A percentile compares a stretch with the other conserved stretches of the same genome.
phyloP scores from a whole-genome alignment of 2,113 vertebrate genomes.

The Hippocampus barbouri region DNA sequence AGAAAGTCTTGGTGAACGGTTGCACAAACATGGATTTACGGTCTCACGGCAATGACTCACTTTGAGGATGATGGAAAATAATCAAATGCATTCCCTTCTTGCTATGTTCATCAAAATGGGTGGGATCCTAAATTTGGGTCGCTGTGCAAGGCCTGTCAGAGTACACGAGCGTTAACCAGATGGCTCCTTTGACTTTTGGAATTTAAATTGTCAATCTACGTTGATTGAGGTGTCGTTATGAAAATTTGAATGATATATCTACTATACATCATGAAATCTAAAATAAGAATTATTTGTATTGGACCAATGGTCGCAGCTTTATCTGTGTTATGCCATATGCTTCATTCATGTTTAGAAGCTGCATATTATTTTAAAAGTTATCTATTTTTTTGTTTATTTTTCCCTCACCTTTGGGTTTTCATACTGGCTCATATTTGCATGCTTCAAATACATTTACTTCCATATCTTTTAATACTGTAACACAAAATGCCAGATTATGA shows the following conservation, averaged over 20 bases:
- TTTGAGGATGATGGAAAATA: constrained; percentile 12
- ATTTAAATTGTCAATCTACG: neutral
- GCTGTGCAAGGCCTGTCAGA: constrained; percentile 13
- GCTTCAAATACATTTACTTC: neutral
- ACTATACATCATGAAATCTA: neutral
- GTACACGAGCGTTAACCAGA: neutral
- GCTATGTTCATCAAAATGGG: constrained; percentile 15
- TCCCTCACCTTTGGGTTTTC: too few species aligned
- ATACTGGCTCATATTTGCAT: neutral
- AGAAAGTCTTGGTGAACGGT: constrained; percentile 28
- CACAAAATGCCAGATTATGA: neutral
- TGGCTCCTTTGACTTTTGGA: neutral
- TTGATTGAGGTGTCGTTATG: neutral
- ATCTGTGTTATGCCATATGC: too few species aligned
- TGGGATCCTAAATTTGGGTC: constrained; percentile 13
- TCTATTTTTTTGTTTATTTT: too few species aligned
- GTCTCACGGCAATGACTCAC: neutral
- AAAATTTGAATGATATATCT: neutral
- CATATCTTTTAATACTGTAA: neutral
- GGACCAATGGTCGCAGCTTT: neutral
- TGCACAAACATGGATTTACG: constrained; percentile 19
- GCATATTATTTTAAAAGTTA: too few species aligned
- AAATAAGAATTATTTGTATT: neutral
- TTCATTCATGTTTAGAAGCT: too few species aligned
- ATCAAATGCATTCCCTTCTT: constrained; percentile 12